Conservation (phyloP, 2,113 vertebrate species). For the Cyprinodon variegatus region DNA sequence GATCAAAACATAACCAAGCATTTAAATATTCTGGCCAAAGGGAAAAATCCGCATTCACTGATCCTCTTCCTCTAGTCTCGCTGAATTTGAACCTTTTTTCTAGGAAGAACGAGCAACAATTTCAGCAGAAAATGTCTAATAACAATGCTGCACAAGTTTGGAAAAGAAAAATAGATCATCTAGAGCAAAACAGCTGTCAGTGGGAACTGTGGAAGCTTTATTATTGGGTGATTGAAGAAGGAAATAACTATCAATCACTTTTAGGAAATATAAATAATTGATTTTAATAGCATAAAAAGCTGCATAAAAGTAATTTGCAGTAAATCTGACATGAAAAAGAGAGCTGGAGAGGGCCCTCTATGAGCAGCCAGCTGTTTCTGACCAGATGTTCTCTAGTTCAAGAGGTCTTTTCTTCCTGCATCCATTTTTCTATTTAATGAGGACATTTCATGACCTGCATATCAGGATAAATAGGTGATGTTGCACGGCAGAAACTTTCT, state of each 20-base stretch:
- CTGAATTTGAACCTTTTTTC: background rate
- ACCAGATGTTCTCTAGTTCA: constrained; percentile 64
- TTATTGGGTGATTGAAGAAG: background rate
- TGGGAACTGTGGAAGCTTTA: background rate
- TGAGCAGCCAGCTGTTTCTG: constrained; percentile 45
- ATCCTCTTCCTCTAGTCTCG: background rate
- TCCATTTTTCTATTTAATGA: constrained; percentile 64
- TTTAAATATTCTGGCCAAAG: background rate
- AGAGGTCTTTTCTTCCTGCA: constrained; percentile 51
- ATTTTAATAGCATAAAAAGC: background rate
- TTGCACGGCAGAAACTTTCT: constrained; percentile 23
- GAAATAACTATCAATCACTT: background rate
- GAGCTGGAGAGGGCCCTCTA: constrained; percentile 6
- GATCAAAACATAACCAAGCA: background rate
- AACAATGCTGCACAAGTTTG: background rate
- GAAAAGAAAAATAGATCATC: background rate
- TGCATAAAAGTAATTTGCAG: constrained; percentile 9
- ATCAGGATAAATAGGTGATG: constrained; percentile 52
- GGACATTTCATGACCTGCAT: constrained; percentile 47
- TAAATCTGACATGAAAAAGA: constrained; percentile 22
- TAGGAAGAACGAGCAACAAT: background rate
- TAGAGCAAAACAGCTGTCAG: background rate
- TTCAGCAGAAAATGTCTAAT: background rate
- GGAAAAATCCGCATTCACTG: background rate
- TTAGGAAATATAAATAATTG: background rate